Conservation (phyloP, 2,113 vertebrate genomes). For the Illadopsis cleaveri region DNA sequence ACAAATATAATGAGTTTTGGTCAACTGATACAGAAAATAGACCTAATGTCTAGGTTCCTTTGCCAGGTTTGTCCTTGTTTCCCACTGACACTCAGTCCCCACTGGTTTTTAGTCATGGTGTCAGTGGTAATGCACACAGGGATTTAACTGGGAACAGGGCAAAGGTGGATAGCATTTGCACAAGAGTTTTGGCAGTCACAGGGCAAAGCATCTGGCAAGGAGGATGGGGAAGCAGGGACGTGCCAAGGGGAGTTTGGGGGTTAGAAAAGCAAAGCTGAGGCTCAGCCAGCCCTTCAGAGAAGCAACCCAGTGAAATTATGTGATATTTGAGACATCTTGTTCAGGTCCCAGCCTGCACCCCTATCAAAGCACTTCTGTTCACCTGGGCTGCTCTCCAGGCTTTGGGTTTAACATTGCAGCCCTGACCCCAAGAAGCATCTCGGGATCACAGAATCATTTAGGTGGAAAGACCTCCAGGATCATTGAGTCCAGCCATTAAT, state of each 20-base stretch:
- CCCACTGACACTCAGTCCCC: not conserved
- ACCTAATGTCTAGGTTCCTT: not conserved
- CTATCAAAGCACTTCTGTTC: not conserved
- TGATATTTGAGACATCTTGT: not conserved
- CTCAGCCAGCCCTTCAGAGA: not conserved
- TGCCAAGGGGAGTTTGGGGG: not conserved
- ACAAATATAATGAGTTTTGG: not conserved
- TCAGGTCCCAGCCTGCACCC: not conserved
- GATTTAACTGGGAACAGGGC: not conserved
- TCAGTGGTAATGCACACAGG: fast-evolving
- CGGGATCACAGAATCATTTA: not conserved
- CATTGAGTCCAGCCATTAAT: not conserved
- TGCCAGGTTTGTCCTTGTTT: not conserved
- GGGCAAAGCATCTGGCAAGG: not conserved
- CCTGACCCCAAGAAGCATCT: not conserved
- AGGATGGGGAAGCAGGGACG: fast-evolving
- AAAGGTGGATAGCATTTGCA: not conserved
- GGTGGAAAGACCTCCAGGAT: not conserved
- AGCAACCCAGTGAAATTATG: not conserved
- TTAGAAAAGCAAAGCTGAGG: not conserved
- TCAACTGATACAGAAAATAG: not conserved
- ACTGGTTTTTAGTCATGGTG: not conserved
- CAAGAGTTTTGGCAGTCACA: not conserved
- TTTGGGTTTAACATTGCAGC: not conserved
- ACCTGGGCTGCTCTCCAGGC: not conserved